Evolutionary conservation across 2,888 invertebrate genomes (phyloP), one percentile per base, ranked within the genome.

Genomic region (Rhorus exstirpatorius): DNA sequence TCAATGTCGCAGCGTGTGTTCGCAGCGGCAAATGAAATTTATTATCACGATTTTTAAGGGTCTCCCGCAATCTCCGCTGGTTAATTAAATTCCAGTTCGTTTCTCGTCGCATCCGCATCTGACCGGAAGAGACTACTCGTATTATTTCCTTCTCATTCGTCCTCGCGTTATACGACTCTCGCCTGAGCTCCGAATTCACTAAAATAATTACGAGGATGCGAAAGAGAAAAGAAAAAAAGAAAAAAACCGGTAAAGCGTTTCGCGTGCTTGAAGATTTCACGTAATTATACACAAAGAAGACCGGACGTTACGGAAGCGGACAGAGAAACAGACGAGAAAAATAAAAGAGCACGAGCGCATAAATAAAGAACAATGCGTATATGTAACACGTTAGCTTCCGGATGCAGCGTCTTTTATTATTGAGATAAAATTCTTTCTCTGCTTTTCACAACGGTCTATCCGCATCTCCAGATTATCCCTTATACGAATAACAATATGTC

Each of bases 131-230:
- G 35, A 63, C 8, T 10, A 41, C 51, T 26, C 53, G 46, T 55
- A 41, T 68, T 60, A 44, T 61, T 72, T 77, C 38, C 60, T 55
- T 26, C 31, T 65, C 19, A 41, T 55, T n/a, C 14, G 65, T 44
- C 49, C 51, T 26, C 63, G 2, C 21, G 19, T 67, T 60, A 12
- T 58, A 21, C 53, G 19, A 44, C 55, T 17, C 44, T 77, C 31
- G 8, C 44, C 14, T 19, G 35, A 8, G 72, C 53, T 49, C 55
- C 53, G 55, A 46, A 46, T 71, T 68, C 61, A 58, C 63, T 58
- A 44, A 72, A 78, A 78, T 81, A 78, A 81, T 86, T 84, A 79
- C 81, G 63, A 68, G 53, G 21, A 26, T 51, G 14, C 49, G 26
- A 61, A 35, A 51, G 21, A 12, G 4, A 26, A 26, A 19, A 10